Evolutionary conservation across 2,888 invertebrate species (phyloP), one percentile per base, ranked within the genome.

Genomic region (Tinea pellionella): DNA sequence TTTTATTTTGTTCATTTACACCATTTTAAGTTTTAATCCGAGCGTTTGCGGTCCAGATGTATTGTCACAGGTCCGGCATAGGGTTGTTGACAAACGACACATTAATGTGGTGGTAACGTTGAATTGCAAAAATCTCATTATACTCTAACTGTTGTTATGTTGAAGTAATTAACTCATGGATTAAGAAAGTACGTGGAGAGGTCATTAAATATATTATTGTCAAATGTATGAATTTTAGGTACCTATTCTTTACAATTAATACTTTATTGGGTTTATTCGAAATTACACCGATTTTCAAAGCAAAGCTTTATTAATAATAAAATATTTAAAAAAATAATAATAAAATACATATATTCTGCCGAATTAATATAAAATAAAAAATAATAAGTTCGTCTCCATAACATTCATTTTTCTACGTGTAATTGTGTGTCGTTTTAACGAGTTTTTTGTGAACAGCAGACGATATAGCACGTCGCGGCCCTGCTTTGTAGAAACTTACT

Each of bases 111-210:
- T 80, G 81, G 37, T 37, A 53, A 32, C 78, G 84, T 84, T 82
- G 84, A 86, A 85, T 85, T 85, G 82, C 84, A 86, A 85, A 85
- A 86, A 85, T 86, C 85, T 85, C 85, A 86, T 85, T 86, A 84
- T 81, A 73, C 73, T 83, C 85, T 85, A 85, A 84, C 85, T 83
- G 85, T 84, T 84, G 84, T 84, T 84, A 85, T 81, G 15, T 57
- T 83, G 79, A 80, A 82, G 84, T 85, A 85, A 86, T 85, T 84
- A 84, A 83, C 80, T 78, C 69, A 64, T 62, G 72, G 59, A 73
- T 19, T 69, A 75, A 64, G 6, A 63, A 61, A 63, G 63, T 61
- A 60, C 57, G 62, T 72, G 59, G 80, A 77, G 74, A n/a, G 0
- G 60, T 30, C 16, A 47, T 47, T 47, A 24, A 24, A 24, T 15